Conservation (phyloP, 1,140 invertebrate species). For the Diachasmimorpha longicaudata region DNA sequence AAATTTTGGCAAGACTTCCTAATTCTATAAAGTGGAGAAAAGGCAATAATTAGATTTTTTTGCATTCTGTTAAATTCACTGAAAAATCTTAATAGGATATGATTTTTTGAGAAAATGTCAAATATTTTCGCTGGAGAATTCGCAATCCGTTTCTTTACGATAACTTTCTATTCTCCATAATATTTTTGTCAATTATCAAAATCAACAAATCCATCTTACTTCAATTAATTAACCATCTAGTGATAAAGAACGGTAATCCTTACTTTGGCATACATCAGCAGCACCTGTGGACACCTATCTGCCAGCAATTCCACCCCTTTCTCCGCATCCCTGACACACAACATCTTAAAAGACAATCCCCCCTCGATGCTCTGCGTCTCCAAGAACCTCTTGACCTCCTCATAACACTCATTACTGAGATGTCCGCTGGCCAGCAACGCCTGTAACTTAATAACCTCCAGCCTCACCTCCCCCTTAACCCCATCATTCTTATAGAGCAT, state of each 20-base stretch:
- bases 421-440: slow-evolving; percentile 54
- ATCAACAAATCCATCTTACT: too few species aligned
- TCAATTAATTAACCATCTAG: not conserved
- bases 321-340: slow-evolving; percentile 48
- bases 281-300: slow-evolving; percentile 65
- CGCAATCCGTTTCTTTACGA: too few species aligned
- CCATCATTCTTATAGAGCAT: slow-evolving; percentile 54
- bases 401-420: slow-evolving; percentile 55
- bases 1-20: not conserved
- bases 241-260: slow-evolving; percentile 11
- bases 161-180: too few species aligned
- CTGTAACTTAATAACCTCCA: slow-evolving; percentile 55
- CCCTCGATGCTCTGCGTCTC: slow-evolving; percentile 55
- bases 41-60: too few species aligned
- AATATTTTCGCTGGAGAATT: too few species aligned
- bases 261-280: slow-evolving; percentile 68
- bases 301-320: slow-evolving; percentile 54
- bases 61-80: too few species aligned
- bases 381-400: slow-evolving; percentile 56
- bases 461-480: slow-evolving; percentile 40
- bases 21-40: too few species aligned
- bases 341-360: slow-evolving; percentile 50
- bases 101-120: too few species aligned
- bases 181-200: too few species aligned
- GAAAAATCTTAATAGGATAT: too few species aligned